Base-by-base conservation (phyloP, 2,888 invertebrate species). In the Alloplasta piceator region DNA sequence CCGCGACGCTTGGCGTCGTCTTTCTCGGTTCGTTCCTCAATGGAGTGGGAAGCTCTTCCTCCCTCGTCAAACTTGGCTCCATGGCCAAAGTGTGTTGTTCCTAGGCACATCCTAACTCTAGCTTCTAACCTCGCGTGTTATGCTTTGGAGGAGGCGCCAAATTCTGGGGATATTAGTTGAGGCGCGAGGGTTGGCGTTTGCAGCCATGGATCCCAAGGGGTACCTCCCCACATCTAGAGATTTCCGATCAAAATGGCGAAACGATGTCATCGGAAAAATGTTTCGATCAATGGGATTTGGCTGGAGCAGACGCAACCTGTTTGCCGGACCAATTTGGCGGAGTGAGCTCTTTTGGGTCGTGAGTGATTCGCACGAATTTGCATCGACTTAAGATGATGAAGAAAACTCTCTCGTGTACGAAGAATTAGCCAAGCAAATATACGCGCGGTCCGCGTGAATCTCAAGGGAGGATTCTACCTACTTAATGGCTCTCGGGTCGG, bases 401-500 rank as follows among this genome's bases (percentile, higher is more conserved):
- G 39, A 38, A 14, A 41, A 48, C 39, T 43, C 7, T 9, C 55
- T 52, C 60, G n/a, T 60, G 52, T 66, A 26, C 66, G 50, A 77
- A 56, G 50, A 55, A 77, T 58, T 50, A 52, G 12, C 39, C 6
- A 39, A 36, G 66, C 58, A 48, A 71, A 78, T 74, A 56, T 9
- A 66, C 9, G 50, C 36, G 16, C 26, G 43, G 38, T 36, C 41
- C 36, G 60, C 16, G 41, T 7, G 41, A 10, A 26, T 16, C 56
- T 66, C 70, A 43, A 61, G 71, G 63, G 50, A 75, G 38, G 52
- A 68, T 71, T 58, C 55, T 43, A 64, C 61, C 74, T 75, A 61
- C 78, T 81, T 78, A 78, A 61, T 55, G 61, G 74, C 50, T 71
- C 63, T n/a, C n/a, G 52, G 61, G 14, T 39, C 67, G 63, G 76